Evolutionary conservation across 2,113 vertebrate species (phyloP), one percentile per base, ranked within the genome.

Genomic region (Phalacrocorax aristotelis): DNA sequence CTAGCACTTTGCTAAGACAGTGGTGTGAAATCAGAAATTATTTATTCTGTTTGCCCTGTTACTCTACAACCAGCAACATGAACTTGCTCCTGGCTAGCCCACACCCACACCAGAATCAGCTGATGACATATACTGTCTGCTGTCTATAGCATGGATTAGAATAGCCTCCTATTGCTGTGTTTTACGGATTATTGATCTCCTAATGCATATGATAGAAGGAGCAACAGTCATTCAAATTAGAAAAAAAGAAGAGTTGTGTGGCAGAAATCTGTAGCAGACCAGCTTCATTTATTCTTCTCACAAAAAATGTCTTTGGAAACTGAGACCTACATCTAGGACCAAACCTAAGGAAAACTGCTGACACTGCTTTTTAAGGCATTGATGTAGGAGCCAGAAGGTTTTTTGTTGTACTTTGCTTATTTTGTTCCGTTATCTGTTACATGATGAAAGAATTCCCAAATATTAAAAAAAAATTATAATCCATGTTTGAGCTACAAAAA

Each of bases 341-440:
- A 85, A 86, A 87, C 1, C 2, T 40, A 51, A 60, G 38, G 29
- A 76, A 78, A 46, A 10, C 14, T 58, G 9, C 22, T 44, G 14
- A 60, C 5, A 17, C 9, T 72, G 13, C 10, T 6, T 72, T 91
- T 86, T 74, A 48, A 54, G 11, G 3, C 54, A 18, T 5, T 44
- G 13, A 10, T 52, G 5, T 23, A 48, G 27, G 9, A 72, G 9
- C 3, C 0, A 0, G 10, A 91, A 81, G 7, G 13, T 20, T 72
- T 52, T 12, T 14, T 72, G 2, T 62, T 68, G 69, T 1, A 64
- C 10, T 54, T 93, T 49, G 2, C 6, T 74, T 68, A 44, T 54
- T 27, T 11, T 48, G 7, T 29, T 82, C 23, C 0, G 0, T 48
- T 0, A 2, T 44, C 19, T 80, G 23, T 75, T 27, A 60, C 8